Conservation (phyloP, 2,113 vertebrate genomes). For the Burhinus oedicnemus region DNA sequence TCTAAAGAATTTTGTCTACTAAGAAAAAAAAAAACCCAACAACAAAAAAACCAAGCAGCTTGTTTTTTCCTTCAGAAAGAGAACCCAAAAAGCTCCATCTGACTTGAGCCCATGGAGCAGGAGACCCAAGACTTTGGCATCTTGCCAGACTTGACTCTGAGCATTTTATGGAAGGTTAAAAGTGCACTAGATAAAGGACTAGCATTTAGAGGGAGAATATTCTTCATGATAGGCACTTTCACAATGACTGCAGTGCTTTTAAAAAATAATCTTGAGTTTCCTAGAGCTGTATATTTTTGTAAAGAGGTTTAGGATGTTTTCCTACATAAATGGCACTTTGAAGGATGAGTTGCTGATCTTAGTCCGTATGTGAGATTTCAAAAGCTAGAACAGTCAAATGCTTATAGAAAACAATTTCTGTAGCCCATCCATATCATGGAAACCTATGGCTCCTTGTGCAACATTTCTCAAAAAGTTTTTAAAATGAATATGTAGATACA, state of each 20-base stretch:
- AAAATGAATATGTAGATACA: background rate
- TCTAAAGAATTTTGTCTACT: background rate
- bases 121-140: constrained; percentile 32
- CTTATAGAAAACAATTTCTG: background rate
- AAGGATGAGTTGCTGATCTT: background rate
- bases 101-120: background rate
- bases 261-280: constrained; percentile 46
- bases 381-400: background rate
- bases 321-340: constrained; percentile 23
- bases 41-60: background rate
- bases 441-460: background rate
- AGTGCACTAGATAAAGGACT: constrained; percentile 65
- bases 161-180: constrained; percentile 69
- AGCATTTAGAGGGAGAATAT: constrained; percentile 30
- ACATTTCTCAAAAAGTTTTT: background rate
- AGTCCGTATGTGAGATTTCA: background rate
- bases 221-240: constrained; percentile 38
- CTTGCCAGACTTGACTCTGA: constrained; percentile 41
- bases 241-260: constrained; percentile 42
- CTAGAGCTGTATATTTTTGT: constrained; percentile 20
- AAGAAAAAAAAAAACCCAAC: background rate
- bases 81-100: background rate
- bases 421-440: background rate
- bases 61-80: background rate
- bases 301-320: constrained; percentile 47